Conservation (phyloP, 2,113 vertebrate species). For the Epinephelus lanceolatus region DNA sequence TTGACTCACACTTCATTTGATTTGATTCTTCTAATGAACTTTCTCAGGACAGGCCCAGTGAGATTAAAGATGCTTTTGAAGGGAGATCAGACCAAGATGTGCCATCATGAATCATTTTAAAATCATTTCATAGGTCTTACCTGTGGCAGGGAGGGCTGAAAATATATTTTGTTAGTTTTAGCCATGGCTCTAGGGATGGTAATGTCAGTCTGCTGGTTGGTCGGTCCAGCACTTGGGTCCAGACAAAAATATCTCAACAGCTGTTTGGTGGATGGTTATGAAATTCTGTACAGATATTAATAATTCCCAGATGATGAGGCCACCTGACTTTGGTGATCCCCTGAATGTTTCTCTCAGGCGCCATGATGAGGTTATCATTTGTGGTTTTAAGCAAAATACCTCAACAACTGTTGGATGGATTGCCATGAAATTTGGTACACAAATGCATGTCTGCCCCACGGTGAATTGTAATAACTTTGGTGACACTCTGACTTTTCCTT, state of each 20-base stretch:
- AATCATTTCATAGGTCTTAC: not conserved
- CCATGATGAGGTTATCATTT: not conserved
- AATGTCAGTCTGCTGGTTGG: not conserved
- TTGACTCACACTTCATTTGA: conserved; percentile 36
- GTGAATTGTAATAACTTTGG: not conserved
- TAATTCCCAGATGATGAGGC: not conserved
- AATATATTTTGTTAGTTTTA: not conserved
- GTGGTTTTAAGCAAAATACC: not conserved
- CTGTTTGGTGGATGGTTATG: not conserved
- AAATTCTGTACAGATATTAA: not conserved
- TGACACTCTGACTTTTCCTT: not conserved
- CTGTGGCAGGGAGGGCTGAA: not conserved
- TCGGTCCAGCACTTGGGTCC: not conserved
- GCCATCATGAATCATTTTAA: not conserved
- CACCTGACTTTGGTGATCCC: not conserved
- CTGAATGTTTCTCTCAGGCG: not conserved
- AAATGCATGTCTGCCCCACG: not conserved
- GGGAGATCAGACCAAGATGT: not conserved
- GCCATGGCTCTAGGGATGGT: not conserved
- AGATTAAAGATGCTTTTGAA: conserved; percentile 17
- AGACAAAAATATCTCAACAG: not conserved
- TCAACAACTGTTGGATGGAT: not conserved
- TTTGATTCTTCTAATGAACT: conserved; percentile 21
- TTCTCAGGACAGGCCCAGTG: not conserved
- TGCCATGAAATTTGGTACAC: not conserved